Evolutionary conservation across 92 coral and sea anemone genomes (phyloP).

Genomic region (Muricea muricata): DNA sequence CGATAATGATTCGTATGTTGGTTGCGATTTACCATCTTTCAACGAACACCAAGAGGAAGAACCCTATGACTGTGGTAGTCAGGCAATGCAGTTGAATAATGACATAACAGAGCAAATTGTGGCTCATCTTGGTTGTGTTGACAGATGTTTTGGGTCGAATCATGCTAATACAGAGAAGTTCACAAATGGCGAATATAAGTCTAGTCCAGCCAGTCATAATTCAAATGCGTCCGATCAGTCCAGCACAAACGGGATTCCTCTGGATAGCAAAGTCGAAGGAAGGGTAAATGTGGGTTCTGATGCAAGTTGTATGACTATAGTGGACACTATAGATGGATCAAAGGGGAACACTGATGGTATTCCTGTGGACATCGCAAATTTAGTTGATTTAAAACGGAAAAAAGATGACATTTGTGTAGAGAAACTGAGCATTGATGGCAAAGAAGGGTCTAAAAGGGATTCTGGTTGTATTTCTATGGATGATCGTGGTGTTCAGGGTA

Average conservation of each 20-base stretch:
- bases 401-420: background rate
- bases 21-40: slow-evolving; percentile 87
- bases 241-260: background rate
- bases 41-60: slow-evolving; percentile 36
- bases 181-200: background rate
- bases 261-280: too few relatives aligned
- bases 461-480: background rate
- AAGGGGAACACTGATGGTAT: background rate
- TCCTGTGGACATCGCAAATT: too few relatives aligned
- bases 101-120: background rate
- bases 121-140: too few relatives aligned
- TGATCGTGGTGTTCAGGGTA: background rate
- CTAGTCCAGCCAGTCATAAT: background rate
- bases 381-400: background rate
- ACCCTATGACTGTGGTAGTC: too few relatives aligned
- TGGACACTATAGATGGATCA: background rate
- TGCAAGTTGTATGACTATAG: too few relatives aligned
- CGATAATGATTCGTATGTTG: slow-evolving; percentile 82
- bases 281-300: too few relatives aligned
- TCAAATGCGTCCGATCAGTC: background rate
- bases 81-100: background rate
- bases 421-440: background rate
- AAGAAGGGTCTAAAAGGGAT: background rate
- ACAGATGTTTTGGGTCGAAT: too few relatives aligned
- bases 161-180: too few relatives aligned